phyloP scores from a whole-genome alignment of 2,888 invertebrate species.

The Pristionchus maxplancki region DNA sequence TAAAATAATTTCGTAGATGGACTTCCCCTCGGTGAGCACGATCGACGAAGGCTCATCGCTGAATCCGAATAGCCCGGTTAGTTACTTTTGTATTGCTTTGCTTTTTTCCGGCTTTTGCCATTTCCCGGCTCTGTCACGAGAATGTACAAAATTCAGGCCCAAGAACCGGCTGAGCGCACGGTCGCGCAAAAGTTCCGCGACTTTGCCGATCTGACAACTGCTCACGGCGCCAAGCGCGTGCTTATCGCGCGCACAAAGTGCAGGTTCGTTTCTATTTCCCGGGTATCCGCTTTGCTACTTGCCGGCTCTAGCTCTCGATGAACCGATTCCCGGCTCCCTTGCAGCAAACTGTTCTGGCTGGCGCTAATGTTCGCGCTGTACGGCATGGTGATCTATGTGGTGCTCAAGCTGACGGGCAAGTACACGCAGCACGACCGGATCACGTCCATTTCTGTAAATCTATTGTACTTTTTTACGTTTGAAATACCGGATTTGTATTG shows the following conservation, averaged over 20 bases:
- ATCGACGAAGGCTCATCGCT: background rate
- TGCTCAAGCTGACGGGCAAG: slow-evolving; percentile 56
- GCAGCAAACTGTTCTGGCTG: slow-evolving; percentile 56
- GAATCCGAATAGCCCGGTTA: background rate
- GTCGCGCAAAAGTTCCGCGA: background rate
- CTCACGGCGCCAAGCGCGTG: slow-evolving; percentile 66
- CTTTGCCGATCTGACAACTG: slow-evolving; percentile 67
- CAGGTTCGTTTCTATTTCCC: background rate
- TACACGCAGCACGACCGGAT: slow-evolving; percentile 64
- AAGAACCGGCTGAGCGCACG: background rate
- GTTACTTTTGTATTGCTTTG: no score
- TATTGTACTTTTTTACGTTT: background rate
- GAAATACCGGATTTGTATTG: no score
- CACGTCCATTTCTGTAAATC: slow-evolving; percentile 63
- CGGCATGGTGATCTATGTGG: slow-evolving; percentile 57
- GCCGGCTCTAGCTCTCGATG: no score
- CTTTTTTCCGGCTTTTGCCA: no score
- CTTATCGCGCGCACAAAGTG: slow-evolving; percentile 58
- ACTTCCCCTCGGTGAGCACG: background rate
- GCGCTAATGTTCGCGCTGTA: slow-evolving; percentile 54
- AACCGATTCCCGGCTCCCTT: no score
- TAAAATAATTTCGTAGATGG: background rate
- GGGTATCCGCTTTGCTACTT: slow-evolving; percentile 54
- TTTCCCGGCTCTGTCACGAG: background rate
- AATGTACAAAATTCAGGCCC: background rate